Evolutionary conservation across 2,888 invertebrate genomes (phyloP), one percentile per base, ranked within the genome.

Genomic region (Parasteatoda lunata): DNA sequence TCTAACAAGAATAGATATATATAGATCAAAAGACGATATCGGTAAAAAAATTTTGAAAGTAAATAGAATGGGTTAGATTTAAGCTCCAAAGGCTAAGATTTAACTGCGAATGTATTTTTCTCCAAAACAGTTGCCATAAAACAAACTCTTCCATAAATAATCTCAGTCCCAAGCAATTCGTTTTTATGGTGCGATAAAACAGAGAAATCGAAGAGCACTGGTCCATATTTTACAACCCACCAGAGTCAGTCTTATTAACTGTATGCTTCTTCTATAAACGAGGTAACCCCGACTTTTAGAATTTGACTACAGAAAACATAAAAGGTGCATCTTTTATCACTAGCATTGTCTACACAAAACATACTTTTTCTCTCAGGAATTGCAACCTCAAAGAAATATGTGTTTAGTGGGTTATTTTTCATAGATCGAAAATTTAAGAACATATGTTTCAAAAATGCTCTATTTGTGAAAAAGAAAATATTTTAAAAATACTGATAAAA

Each of bases 151-250:
- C 78, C 78, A 84, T 84, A 84, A 84, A 84, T 84, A 84, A 84
- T 84, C 84, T 72, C 72, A 78, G 84, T 73, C 84, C 73, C 72
- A 68, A 84, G 84, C 84, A 84, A 84, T 84, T 84, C 84, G 78
- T 84, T 84, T 84, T 84, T 84, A 84, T 84, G 84, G 72, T 54
- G 68, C 84, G 84, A 84, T 84, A 84, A 84, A 84, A 84, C 73
- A 78, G 73, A 78, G 78, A 84, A 84, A 84, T 84, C 84, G 78
- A 77, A 84, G 71, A 84, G 73, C 72, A 78, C 73, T 54, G 64
- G 77, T 66, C 73, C 75, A 84, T 78, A 78, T 84, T 84, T 84
- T 84, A 84, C 78, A 72, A 78, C 84, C 73, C 78, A 84, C 72
- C 54, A 84, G 84, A 78, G 78, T 78, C 54, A 68, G 49, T 47